Base-by-base conservation (phyloP, 1,140 invertebrate species). In the Trichonephila inaurata region DNA sequence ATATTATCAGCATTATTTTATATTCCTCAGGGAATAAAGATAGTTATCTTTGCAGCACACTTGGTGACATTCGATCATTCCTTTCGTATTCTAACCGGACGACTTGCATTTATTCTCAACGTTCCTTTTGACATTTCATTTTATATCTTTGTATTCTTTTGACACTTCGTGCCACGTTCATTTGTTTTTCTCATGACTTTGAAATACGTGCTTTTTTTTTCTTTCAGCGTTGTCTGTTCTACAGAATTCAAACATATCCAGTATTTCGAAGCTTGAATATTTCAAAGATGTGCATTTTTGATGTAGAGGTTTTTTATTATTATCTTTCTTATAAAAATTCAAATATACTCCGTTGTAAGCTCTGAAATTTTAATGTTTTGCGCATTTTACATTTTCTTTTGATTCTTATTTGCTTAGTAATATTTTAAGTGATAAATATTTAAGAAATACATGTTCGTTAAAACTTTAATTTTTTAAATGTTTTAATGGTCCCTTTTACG, bases 141-240 rank as follows among this genome's bases (percentile, higher is more conserved):
- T 77, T 77, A 40, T 33, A 77, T 77, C 16, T 0, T 40, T 77
- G 72, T 77, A 33, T 77, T 40, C 72, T 77, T 77, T 40, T 77
- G 72, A 40, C 72, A 77, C 72, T 77, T 77, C 69, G n/a, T 28
- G 12, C 14, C 24, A 16, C 28, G 14, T 77, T 77, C 72, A 77
- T 77, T 77, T 77, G 72, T 77, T 40, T 18, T 40, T 64, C 62
- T 64, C 62, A 64, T 64, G 62, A 64, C 62, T 64, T 64, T 64
- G 62, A 64, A 21, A 64, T 64, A 21, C 18, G 21, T 19, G 10
- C 62, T 64, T 64, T 64, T 21, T 62, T 64, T 16, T 21, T 16
- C 6, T 64, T 21, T 64, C 62, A 21, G 62, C 18, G 21, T 77
- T 77, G 40, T 28, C 6, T 18, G 33, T 19, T 18, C 1, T 19